These are phyloP conservation scores for Ladona fulva DNA, from an alignment of 1,140 invertebrate species.

Conservation along the genomic window DNA sequence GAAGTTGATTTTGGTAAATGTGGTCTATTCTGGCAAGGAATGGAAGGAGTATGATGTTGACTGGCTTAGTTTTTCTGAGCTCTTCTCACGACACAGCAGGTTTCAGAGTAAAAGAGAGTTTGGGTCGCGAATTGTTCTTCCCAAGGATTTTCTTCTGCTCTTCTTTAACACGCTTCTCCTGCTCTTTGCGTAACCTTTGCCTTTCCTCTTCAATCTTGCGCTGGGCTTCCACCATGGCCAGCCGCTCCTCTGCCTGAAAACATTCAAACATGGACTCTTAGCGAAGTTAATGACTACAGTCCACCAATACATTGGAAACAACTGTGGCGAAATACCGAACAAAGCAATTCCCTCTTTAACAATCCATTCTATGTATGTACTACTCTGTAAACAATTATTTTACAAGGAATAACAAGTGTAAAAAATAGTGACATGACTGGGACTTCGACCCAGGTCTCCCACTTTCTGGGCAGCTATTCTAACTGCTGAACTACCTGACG, in stretches of 20 bases:
- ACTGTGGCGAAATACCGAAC: no score
- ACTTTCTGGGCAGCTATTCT: no score
- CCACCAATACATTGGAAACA: no score
- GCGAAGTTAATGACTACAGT: no score
- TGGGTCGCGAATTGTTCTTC: conserved; percentile 93
- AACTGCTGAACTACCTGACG: no score
- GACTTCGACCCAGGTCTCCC: no score
- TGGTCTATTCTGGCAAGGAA: neutral
- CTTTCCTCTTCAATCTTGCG: conserved; percentile 91
- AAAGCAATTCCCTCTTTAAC: no score
- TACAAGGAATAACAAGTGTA: no score
- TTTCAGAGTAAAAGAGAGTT: conserved; percentile 86
- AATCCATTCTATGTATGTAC: no score
- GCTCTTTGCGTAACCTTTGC: conserved; percentile 83
- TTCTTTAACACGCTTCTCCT: conserved; percentile 82
- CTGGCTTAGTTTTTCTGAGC: neutral
- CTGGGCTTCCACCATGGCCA: conserved; percentile 94
- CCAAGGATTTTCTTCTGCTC: conserved; percentile 95
- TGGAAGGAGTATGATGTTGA: neutral
- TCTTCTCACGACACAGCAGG: conserved; percentile 26
- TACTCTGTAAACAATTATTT: no score
- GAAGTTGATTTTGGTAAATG: neutral
- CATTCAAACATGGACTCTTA: no score
- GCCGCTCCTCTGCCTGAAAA: conserved; percentile 87
- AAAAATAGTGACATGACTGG: no score